Conservation (phyloP, 2,888 invertebrate genomes). For the Erebia epiphron region DNA sequence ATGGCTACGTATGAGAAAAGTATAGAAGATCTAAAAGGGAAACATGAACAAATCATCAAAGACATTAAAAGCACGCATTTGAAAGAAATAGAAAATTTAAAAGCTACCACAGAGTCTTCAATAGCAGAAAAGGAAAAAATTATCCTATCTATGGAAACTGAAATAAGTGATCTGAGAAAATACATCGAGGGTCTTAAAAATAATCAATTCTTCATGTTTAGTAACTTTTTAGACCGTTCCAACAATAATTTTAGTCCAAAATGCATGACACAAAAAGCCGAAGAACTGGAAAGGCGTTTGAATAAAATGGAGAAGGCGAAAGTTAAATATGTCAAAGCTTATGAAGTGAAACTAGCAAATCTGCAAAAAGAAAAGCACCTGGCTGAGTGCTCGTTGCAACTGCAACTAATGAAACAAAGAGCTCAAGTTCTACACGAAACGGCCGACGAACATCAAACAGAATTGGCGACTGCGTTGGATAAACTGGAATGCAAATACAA, state of each 20-base stretch:
- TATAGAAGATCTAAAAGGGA: slow-evolving; percentile 54
- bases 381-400: slow-evolving; percentile 65
- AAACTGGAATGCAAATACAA: slow-evolving; percentile 73
- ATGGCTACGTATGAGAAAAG: slow-evolving; percentile 56
- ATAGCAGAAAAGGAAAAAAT: slow-evolving; percentile 56
- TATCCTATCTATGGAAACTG: slow-evolving; percentile 56
- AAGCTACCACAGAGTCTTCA: slow-evolving; percentile 47
- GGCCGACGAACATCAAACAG: slow-evolving; percentile 62
- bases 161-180: slow-evolving; percentile 54
- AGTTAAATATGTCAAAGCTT: slow-evolving; percentile 56
- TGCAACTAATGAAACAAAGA: slow-evolving; percentile 67
- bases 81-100: slow-evolving; percentile 49
- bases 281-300: slow-evolving; percentile 66
- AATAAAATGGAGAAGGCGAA: slow-evolving; percentile 64
- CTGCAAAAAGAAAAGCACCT: slow-evolving; percentile 69
- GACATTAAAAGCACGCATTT: slow-evolving; percentile 49
- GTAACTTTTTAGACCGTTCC: slow-evolving; percentile 55
- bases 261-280: slow-evolving; percentile 29
- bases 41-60: slow-evolving; percentile 54
- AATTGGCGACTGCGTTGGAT: slow-evolving; percentile 59
- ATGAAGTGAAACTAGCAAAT: slow-evolving; percentile 62
- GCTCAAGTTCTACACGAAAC: slow-evolving; percentile 65
- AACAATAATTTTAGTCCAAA: slow-evolving; percentile 44
- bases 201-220: slow-evolving; percentile 54
- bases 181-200: slow-evolving; percentile 58